Percentiles rank a stretch among this genome's conserved stretches.
phyloP scores from a whole-genome alignment of 2,888 invertebrate genomes.

The Steinernema carpocapsae region DNA sequence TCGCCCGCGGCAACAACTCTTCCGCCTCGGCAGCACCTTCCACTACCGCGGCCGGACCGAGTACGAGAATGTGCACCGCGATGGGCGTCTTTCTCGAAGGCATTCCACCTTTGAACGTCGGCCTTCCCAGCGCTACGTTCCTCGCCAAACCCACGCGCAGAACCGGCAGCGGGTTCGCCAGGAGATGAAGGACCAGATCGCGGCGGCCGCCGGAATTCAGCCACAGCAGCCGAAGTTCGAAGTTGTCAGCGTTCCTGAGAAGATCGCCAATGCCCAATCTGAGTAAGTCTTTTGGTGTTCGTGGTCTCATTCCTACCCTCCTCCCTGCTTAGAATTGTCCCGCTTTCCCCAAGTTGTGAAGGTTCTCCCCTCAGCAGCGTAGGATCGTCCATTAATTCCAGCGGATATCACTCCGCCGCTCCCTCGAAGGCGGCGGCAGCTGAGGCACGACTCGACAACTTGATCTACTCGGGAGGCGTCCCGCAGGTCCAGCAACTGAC shows the following conservation, averaged over 20 bases:
- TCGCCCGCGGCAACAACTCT: slow-evolving; percentile 76
- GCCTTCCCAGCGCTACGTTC: slow-evolving; percentile 93
- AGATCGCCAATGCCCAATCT: not conserved
- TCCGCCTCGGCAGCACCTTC: slow-evolving; percentile 97
- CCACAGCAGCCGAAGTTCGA: not conserved
- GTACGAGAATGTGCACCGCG: slow-evolving; percentile 77
- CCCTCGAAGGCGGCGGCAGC: slow-evolving; percentile 36
- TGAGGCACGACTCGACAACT: slow-evolving; percentile 38
- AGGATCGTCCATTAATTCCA: slow-evolving; percentile 9
- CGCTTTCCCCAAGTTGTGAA: not conserved
- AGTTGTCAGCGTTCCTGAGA: not conserved
- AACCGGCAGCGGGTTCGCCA: slow-evolving; percentile 38
- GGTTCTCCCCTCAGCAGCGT: slow-evolving; percentile 23
- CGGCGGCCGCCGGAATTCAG: slow-evolving; percentile 30
- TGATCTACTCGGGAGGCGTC: slow-evolving; percentile 29
- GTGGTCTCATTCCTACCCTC: not conserved
- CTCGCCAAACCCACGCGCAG: slow-evolving; percentile 84
- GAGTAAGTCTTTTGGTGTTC: not conserved
- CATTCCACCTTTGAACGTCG: slow-evolving; percentile 94
- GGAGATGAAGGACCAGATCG: slow-evolving; percentile 35
- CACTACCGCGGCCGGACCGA: slow-evolving; percentile 91
- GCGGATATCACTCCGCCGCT: not conserved
- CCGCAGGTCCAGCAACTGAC: not conserved
- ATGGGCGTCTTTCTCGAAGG: slow-evolving; percentile 75
- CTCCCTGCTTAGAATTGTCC: slow-evolving; percentile 14